Conservation (phyloP, 2,888 invertebrate genomes). For the Catocala fraxini region DNA sequence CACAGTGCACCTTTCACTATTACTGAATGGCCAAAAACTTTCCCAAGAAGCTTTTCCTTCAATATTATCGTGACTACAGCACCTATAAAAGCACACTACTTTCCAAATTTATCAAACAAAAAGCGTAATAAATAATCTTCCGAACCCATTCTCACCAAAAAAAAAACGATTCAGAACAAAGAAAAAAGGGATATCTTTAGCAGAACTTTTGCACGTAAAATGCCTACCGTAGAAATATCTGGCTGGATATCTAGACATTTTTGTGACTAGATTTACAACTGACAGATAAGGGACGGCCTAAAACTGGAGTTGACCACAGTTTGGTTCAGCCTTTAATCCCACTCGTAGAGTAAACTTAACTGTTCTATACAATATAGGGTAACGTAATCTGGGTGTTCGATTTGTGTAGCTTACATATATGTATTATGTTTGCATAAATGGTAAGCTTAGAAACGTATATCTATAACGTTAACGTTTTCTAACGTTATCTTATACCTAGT, state of each 20-base stretch:
- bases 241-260: conserved; percentile 14
- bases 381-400: conserved; percentile 24
- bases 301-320: conserved; percentile 42
- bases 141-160: not conserved
- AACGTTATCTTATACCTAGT: not conserved
- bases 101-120: too few species aligned
- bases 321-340: conserved; percentile 38
- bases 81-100: too few species aligned
- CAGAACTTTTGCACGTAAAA: conserved; percentile 17
- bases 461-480: too few species aligned
- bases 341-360: conserved; percentile 30
- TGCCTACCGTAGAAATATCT: conserved; percentile 10
- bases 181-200: not conserved
- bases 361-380: conserved; percentile 18
- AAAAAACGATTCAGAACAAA: conserved; percentile 7
- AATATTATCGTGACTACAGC: too few species aligned
- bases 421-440: not conserved
- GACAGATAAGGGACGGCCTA: conserved; percentile 22
- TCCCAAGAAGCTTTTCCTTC: too few species aligned
- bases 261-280: conserved; percentile 32
- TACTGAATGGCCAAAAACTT: too few species aligned
- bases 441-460: not conserved
- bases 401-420: conserved; percentile 17
- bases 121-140: conserved; percentile 9
- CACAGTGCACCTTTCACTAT: too few species aligned